Conservation (phyloP, 2,888 invertebrate species). For the Xestia rhomboidea region DNA sequence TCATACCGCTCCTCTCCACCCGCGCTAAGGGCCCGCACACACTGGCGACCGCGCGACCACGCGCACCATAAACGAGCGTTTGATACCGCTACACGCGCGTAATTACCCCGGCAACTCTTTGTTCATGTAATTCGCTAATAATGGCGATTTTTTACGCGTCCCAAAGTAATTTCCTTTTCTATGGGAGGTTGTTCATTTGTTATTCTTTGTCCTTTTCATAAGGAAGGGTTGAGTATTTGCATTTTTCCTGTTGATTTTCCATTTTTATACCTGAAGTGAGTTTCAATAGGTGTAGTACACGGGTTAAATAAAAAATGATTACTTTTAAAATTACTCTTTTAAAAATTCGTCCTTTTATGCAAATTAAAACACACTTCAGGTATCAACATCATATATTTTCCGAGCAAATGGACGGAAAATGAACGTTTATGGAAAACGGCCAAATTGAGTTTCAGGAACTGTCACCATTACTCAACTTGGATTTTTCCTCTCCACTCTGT, state of each 20-base stretch:
- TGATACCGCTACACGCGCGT: constrained; percentile 59
- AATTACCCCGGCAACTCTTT: constrained; percentile 61
- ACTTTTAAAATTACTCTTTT: constrained; percentile 20
- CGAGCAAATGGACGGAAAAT: constrained; percentile 47
- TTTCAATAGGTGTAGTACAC: constrained; percentile 8
- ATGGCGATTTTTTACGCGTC: constrained; percentile 63
- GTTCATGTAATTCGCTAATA: constrained; percentile 68
- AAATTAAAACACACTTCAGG: constrained; percentile 52
- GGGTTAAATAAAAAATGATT: constrained; percentile 19
- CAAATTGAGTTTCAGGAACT: constrained; percentile 62
- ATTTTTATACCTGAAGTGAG: constrained; percentile 32
- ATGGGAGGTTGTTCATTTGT: constrained; percentile 57
- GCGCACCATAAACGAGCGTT: constrained; percentile 62
- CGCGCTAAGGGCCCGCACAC: constrained; percentile 21
- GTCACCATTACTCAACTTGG: constrained; percentile 63
- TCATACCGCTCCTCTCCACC: constrained; percentile 39
- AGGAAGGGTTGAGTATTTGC: constrained; percentile 42
- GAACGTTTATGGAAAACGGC: constrained; percentile 62
- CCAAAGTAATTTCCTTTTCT: constrained; percentile 62
- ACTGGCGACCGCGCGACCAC: constrained; percentile 24
- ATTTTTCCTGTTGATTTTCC: constrained; percentile 43
- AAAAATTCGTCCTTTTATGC: constrained; percentile 19
- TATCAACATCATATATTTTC: constrained; percentile 54
- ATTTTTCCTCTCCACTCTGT: constrained; percentile 54
- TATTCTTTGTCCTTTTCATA: constrained; percentile 52